Evolutionary conservation across 2,113 vertebrate species (phyloP).

Genomic region (Apteryx owenii): DNA sequence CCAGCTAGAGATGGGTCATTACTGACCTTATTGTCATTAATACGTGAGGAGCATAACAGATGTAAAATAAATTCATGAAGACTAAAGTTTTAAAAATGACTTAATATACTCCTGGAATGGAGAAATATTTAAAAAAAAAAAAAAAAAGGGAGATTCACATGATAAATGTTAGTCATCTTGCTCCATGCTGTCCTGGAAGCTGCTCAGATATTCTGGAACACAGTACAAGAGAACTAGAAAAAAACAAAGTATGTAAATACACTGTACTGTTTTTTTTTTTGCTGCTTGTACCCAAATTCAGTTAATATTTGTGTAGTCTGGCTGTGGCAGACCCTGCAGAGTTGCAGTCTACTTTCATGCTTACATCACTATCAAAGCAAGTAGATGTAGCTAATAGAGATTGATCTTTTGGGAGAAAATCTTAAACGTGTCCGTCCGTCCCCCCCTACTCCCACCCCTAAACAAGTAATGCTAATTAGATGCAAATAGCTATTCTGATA

Average conservation of each 20-base stretch:
- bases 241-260: not conserved
- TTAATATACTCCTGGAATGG: not conserved
- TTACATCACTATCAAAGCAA: not conserved
- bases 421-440: not conserved
- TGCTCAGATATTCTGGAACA: not conserved
- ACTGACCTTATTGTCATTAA: not conserved
- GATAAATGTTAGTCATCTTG: not conserved
- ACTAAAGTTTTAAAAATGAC: not conserved
- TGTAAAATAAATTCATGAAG: not conserved
- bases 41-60: not conserved
- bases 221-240: not conserved
- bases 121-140: not conserved
- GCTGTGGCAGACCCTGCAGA: not conserved
- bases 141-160: not conserved
- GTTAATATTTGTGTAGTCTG: not conserved
- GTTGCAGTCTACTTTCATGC: not conserved
- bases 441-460: not conserved
- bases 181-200: not conserved
- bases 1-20: not conserved
- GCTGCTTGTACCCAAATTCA: not conserved
- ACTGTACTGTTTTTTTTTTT: not conserved
- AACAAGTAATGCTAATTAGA: not conserved
- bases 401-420: not conserved
- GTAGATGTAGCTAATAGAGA: not conserved
- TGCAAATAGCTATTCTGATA: not conserved